phyloP scores from a whole-genome alignment of 1,140 invertebrate species.

The Calephelis nemesis region DNA sequence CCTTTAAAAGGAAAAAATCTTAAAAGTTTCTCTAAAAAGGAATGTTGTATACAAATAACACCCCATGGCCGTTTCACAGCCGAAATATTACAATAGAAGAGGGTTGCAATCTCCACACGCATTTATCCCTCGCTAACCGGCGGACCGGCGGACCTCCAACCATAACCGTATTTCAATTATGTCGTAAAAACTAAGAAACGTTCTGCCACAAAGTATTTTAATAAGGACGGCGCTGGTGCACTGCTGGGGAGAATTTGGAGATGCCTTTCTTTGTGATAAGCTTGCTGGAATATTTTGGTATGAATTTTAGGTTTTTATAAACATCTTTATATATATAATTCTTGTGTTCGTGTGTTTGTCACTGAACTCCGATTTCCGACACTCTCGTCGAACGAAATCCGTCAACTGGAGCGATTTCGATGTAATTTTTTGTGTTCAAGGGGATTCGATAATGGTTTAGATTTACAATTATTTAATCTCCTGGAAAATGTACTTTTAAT shows the following conservation, averaged over 20 bases:
- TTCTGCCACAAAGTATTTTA: slow-evolving; percentile 55
- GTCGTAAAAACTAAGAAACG: slow-evolving; percentile 72
- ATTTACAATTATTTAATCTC: too few species aligned
- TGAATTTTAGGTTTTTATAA: too few species aligned
- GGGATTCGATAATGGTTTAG: too few species aligned
- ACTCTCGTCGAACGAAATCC: too few species aligned
- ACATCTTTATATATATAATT: too few species aligned
- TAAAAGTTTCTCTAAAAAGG: slow-evolving; percentile 22
- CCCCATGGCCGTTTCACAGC: slow-evolving; percentile 36
- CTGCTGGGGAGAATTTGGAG: slow-evolving; percentile 4
- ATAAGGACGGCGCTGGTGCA: slow-evolving; percentile 35
- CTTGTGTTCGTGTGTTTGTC: too few species aligned
- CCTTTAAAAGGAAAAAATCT: not conserved
- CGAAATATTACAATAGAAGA: slow-evolving; percentile 61
- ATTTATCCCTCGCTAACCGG: slow-evolving; percentile 37
- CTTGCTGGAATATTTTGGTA: not conserved
- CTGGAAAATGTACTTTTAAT: too few species aligned
- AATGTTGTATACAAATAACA: slow-evolving; percentile 30
- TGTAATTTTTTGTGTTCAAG: too few species aligned
- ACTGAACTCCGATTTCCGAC: too few species aligned
- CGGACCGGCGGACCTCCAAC: slow-evolving; percentile 39
- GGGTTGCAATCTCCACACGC: slow-evolving; percentile 55
- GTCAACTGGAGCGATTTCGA: too few species aligned
- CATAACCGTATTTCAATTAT: slow-evolving; percentile 63
- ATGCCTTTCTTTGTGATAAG: not conserved